Evolutionary conservation across 2,113 vertebrate genomes (phyloP).

Genomic region (Sylvilagus bachmani): DNA sequence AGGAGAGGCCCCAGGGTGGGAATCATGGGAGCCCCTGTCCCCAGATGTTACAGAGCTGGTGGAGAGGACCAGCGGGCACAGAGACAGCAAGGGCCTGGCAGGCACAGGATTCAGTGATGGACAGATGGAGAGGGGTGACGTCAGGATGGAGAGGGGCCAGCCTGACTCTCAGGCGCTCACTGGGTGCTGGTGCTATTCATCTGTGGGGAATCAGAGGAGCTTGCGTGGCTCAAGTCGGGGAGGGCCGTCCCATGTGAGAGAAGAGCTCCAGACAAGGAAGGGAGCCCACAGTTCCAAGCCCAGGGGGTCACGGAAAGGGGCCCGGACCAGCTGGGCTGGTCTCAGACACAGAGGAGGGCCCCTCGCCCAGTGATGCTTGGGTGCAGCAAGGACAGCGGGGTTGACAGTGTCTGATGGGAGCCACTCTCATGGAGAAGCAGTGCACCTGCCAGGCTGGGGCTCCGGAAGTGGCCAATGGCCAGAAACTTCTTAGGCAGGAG

Average conservation of each 20-base stretch:
- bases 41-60: neutral
- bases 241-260: neutral
- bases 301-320: neutral
- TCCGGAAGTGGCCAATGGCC: neutral
- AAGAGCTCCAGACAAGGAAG: neutral
- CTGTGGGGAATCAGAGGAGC: neutral
- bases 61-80: neutral
- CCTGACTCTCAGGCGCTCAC: neutral
- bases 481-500: neutral
- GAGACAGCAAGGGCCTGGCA: neutral
- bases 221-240: neutral
- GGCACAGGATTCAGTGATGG: neutral
- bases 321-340: too few relatives aligned
- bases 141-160: too few relatives aligned
- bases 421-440: neutral
- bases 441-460: neutral
- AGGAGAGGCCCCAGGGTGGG: neutral
- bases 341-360: neutral
- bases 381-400: neutral
- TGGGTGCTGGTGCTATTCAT: neutral
- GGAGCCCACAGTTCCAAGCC: neutral
- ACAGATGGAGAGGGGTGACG: neutral
- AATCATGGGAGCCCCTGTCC: neutral
- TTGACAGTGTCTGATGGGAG: neutral
- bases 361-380: too few relatives aligned